Percentiles rank a stretch among this genome's conserved stretches.
These are phyloP conservation scores for Celastrina argiolus DNA, from an alignment of 2,888 invertebrate genomes.

Conservation along the genomic window DNA sequence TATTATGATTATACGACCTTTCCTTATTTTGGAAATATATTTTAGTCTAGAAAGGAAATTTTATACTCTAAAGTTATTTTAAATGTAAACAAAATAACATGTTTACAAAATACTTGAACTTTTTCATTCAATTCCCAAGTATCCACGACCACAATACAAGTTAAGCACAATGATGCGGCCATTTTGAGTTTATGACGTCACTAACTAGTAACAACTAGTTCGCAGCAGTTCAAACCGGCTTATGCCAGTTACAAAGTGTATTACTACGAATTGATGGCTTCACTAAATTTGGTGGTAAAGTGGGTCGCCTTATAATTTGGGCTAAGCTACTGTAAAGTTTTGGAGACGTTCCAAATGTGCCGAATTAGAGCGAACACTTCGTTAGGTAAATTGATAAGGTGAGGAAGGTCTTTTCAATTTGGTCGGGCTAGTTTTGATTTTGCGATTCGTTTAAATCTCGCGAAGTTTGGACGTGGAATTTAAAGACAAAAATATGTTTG, in stretches of 20 bases:
- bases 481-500: no score
- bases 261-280: conserved; percentile 18
- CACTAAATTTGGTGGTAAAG: conserved; percentile 29
- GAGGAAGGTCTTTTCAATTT: conserved; percentile 40
- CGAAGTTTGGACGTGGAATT: background rate
- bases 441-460: background rate
- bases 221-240: background rate
- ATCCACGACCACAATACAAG: no score
- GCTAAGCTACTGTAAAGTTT: conserved; percentile 38
- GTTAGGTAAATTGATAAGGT: conserved; percentile 46
- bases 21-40: no score
- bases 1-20: no score
- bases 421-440: conserved; percentile 22
- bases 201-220: background rate
- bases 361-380: conserved; percentile 44
- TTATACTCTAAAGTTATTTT: no score
- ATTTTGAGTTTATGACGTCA: no score
- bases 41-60: no score
- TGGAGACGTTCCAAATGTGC: conserved; percentile 40
- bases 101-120: no score
- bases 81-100: no score
- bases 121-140: no score
- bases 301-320: conserved; percentile 41
- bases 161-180: no score
- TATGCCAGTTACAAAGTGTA: conserved; percentile 2